phyloP scores from a whole-genome alignment of 2,888 invertebrate species.

The Linyphia triangularis region DNA sequence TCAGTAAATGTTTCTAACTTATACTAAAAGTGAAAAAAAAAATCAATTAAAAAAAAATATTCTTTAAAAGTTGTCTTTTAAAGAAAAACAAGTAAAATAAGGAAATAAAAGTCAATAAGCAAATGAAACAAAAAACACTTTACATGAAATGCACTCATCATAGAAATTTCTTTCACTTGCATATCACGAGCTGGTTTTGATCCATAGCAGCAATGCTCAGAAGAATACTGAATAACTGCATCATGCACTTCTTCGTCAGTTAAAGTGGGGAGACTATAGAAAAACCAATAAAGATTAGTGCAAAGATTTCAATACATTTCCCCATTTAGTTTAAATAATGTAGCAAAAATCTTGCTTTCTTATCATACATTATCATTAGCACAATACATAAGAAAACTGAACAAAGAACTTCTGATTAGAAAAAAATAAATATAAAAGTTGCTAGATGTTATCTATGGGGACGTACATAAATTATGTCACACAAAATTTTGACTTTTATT shows the following conservation, averaged over 20 bases:
- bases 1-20: constrained; percentile 71
- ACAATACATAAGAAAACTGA: too few relatives aligned
- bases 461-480: too few relatives aligned
- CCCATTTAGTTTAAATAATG: too few relatives aligned
- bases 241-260: constrained; percentile 80
- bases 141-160: constrained; percentile 82
- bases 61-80: background rate
- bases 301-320: too few relatives aligned
- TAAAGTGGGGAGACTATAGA: constrained; percentile 50
- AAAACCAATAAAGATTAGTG: too few relatives aligned
- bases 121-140: constrained; percentile 76
- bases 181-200: constrained; percentile 80
- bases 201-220: constrained; percentile 82
- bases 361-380: too few relatives aligned
- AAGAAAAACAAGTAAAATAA: background rate
- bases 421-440: too few relatives aligned
- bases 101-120: background rate
- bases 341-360: too few relatives aligned
- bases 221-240: constrained; percentile 80
- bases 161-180: constrained; percentile 80
- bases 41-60: background rate
- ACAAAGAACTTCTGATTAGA: too few relatives aligned
- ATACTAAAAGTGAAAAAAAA: constrained; percentile 67
- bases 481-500: too few relatives aligned
- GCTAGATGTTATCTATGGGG: too few relatives aligned